Evolutionary conservation across 2,113 vertebrate genomes (phyloP), one percentile per base, ranked within the genome.

Genomic region (Vulpes vulpes): DNA sequence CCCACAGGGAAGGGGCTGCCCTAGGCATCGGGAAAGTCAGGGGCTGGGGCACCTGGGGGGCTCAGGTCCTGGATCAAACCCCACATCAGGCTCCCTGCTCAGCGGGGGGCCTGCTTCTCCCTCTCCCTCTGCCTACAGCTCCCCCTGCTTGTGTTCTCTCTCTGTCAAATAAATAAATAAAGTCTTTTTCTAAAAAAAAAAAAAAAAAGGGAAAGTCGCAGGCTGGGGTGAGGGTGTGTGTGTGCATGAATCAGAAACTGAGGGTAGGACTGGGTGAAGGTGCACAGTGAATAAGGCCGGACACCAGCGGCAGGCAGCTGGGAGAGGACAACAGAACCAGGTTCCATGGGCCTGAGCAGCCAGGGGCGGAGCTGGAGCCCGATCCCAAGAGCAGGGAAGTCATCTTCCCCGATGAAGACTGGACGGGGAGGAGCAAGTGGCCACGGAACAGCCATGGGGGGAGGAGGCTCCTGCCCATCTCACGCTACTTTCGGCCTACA

Each of bases 381-480:
- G 74, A 30, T 35, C 27, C 49, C 2, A 22, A 16, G 27, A 23
- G 4, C n/a, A 62, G 3, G 0, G 9, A 4, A 67, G n/a, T 8
- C 51, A 53, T 60, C 8, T 14, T 53, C 57, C 51, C 32, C 1
- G 38, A 35, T 3, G 43, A 38, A 57, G n/a, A 5, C 1, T 2
- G 9, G 57, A 35, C 1, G 1, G 11, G 32, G 43, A 60, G 22
- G 10, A 25, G 30, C 25, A 12, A 1, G 4, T 2, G 2, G 59
- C 23, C 22, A 15, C 0, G 25, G 55, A 51, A 10, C 27, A 2
- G 60, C 8, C 1, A 0, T 2, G 4, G 30, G 8, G 9, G 55
- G 3, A 84, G 62, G 35, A 5, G 32, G 59, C 53, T 2, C 2
- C 22, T 32, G 43, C 27, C 43, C 14, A 9, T 30, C n/a, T 25